A percentile compares a stretch with the other conserved stretches of the same genome.
Evolutionary conservation across 2,888 invertebrate genomes (phyloP).

Genomic region (Cynaeus angustus): DNA sequence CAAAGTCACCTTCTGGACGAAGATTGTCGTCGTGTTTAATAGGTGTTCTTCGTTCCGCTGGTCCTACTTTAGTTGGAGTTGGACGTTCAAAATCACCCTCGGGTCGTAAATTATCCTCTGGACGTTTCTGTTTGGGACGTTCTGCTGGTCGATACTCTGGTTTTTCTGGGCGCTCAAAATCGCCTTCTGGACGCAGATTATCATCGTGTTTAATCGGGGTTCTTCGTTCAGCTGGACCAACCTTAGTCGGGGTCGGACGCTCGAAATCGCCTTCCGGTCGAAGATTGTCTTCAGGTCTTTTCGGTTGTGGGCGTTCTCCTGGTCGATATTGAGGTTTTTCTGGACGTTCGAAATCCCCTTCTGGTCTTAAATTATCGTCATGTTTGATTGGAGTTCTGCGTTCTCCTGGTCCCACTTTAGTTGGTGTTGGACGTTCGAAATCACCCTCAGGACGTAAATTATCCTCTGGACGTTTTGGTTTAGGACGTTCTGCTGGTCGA

Average conservation of each 20-base stretch:
- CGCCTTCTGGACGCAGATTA: conserved; percentile 76
- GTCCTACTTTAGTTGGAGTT: conserved; percentile 68
- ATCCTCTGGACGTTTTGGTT: conserved; percentile 71
- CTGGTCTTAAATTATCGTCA: conserved; percentile 71
- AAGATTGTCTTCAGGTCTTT: conserved; percentile 68
- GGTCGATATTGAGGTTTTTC: conserved; percentile 61
- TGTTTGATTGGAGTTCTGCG: conserved; percentile 69
- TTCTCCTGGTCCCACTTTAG: conserved; percentile 68
- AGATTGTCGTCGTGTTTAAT: conserved; percentile 71
- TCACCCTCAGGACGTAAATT: conserved; percentile 72
- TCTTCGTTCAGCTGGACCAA: conserved; percentile 69
- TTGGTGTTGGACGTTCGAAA: conserved; percentile 69
- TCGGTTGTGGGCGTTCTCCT: conserved; percentile 70
- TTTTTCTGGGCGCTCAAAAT: conserved; percentile 72
- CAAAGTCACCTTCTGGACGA: conserved; percentile 72
- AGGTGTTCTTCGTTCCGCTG: conserved; percentile 77
- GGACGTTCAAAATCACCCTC: conserved; percentile 74
- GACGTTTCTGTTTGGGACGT: conserved; percentile 72
- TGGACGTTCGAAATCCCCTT: conserved; percentile 70
- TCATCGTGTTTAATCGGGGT: conserved; percentile 70
- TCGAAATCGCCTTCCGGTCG: conserved; percentile 73
- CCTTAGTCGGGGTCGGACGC: conserved; percentile 64
- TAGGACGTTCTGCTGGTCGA: conserved; percentile 71
- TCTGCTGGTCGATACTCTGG: conserved; percentile 71
- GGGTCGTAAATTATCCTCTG: conserved; percentile 74